Evolutionary conservation across 2,888 invertebrate genomes (phyloP).

Genomic region (Metallyticus violacea): DNA sequence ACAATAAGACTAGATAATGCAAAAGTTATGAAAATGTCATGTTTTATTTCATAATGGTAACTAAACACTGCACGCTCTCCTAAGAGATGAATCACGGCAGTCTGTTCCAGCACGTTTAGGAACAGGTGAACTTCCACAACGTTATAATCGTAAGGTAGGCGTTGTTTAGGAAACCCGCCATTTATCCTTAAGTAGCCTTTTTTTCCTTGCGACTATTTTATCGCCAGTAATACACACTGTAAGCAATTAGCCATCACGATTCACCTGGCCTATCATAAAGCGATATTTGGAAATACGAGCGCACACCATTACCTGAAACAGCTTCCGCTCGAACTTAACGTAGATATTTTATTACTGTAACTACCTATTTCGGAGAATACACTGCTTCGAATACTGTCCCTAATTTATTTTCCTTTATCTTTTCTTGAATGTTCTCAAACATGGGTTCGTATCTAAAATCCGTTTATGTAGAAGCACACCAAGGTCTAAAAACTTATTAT

Average conservation of each 20-base stretch:
- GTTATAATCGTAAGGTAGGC: not conserved
- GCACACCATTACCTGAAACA: not conserved
- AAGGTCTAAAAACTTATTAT: not conserved
- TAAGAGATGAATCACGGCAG: too few relatives aligned
- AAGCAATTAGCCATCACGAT: not conserved
- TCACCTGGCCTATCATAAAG: not conserved
- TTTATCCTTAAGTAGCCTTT: not conserved
- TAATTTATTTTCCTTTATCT: too few relatives aligned
- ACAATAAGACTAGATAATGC: too few relatives aligned
- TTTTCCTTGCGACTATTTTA: not conserved
- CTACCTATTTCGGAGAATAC: not conserved
- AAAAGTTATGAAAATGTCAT: too few relatives aligned
- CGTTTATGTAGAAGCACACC: too few relatives aligned
- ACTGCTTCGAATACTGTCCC: too few relatives aligned
- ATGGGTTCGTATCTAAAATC: not conserved
- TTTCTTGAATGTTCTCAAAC: not conserved
- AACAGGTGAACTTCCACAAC: not conserved
- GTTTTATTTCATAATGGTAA: too few relatives aligned
- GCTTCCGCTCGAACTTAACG: not conserved
- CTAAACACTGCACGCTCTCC: too few relatives aligned
- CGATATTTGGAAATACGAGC: not conserved
- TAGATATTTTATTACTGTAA: not conserved
- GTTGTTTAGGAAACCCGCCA: not conserved
- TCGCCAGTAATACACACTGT: not conserved
- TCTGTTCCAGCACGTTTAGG: not conserved